Percentiles rank a stretch among this genome's conserved stretches.
phyloP scores from a whole-genome alignment of 2,113 vertebrate species.

The Podarcis raffonei region DNA sequence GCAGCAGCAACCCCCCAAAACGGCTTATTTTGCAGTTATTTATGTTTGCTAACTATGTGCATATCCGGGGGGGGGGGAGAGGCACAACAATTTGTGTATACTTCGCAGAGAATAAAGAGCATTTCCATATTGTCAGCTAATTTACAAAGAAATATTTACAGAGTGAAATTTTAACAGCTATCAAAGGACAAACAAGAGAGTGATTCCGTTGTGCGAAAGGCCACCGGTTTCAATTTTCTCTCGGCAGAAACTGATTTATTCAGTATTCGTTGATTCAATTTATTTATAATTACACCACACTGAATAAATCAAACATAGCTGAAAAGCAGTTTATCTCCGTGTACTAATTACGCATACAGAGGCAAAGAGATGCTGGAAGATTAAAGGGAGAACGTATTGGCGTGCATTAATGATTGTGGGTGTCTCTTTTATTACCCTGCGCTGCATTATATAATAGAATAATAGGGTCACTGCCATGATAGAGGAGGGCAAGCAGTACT shows the following conservation, averaged over 20 bases:
- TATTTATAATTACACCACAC: slow-evolving; percentile 44
- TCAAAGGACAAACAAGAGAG: slow-evolving; percentile 28
- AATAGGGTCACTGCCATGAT: slow-evolving; percentile 29
- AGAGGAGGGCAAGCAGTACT: slow-evolving; percentile 17
- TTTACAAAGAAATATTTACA: slow-evolving; percentile 28
- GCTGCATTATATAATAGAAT: not conserved
- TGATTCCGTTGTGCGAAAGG: slow-evolving; percentile 25
- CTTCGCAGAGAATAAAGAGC: slow-evolving; percentile 35
- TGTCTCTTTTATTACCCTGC: slow-evolving; percentile 30
- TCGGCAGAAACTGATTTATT: slow-evolving; percentile 22
- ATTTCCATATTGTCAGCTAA: slow-evolving; percentile 41
- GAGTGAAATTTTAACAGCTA: slow-evolving; percentile 5
- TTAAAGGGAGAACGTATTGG: slow-evolving; percentile 38
- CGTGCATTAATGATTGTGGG: slow-evolving; percentile 27
- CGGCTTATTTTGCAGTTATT: slow-evolving; percentile 31
- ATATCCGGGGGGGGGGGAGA: not conserved
- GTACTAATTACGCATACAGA: slow-evolving; percentile 38
- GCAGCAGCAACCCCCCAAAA: slow-evolving; percentile 19
- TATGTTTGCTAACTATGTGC: slow-evolving; percentile 47
- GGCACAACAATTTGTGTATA: slow-evolving; percentile 43
- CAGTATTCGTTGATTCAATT: slow-evolving; percentile 31
- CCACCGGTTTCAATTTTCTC: slow-evolving; percentile 31
- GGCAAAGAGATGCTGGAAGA: slow-evolving; percentile 28
- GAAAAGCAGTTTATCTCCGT: slow-evolving; percentile 34
- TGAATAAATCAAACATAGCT: slow-evolving; percentile 43